Conservation (phyloP, 2,888 invertebrate species). For the Synanthedon formicaeformis region DNA sequence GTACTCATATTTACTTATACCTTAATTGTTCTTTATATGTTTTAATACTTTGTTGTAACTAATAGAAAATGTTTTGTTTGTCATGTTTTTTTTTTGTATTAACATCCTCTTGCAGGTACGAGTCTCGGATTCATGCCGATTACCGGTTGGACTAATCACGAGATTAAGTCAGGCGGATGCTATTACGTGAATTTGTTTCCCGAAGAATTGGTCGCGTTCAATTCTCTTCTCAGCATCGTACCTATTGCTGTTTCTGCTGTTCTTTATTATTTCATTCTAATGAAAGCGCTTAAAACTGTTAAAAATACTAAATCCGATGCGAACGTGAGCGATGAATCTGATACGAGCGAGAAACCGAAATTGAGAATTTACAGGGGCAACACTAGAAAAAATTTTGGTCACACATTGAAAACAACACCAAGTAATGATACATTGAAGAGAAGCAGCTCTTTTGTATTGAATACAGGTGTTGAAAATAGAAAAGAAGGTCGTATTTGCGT, state of each 20-base stretch:
- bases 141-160: constrained; percentile 66
- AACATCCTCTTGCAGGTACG: constrained; percentile 47
- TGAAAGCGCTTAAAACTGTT: constrained; percentile 65
- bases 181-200: constrained; percentile 72
- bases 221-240: constrained; percentile 64
- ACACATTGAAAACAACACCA: constrained; percentile 17
- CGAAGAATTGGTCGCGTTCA: constrained; percentile 63
- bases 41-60: no score
- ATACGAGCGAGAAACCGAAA: constrained; percentile 21
- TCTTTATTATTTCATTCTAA: constrained; percentile 71
- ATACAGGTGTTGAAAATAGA: constrained; percentile 8
- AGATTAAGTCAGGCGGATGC: constrained; percentile 41
- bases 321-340: constrained; percentile 16
- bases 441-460: constrained; percentile 39
- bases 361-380: constrained; percentile 43
- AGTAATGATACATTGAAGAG: constrained; percentile 18
- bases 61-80: neutral
- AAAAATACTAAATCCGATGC: constrained; percentile 25
- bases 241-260: constrained; percentile 56
- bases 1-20: constrained; percentile 5
- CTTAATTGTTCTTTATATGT: no score
- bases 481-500: constrained; percentile 3
- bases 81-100: neutral
- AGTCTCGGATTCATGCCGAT: constrained; percentile 71
- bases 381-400: constrained; percentile 11